Conservation (phyloP, 2,888 invertebrate species). For the Eristalis intricaria region DNA sequence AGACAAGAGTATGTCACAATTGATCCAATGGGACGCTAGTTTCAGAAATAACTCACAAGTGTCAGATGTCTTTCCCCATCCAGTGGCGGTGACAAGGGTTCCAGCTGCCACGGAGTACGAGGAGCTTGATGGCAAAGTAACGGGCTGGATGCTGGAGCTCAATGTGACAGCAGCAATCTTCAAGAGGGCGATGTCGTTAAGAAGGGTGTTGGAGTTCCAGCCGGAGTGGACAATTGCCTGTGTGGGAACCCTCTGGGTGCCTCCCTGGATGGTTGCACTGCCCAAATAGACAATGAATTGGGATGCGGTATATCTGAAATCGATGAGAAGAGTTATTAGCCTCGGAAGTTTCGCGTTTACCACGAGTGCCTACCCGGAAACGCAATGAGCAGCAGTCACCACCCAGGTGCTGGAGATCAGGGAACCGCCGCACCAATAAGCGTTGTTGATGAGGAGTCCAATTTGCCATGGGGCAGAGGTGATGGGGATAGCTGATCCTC, state of each 20-base stretch:
- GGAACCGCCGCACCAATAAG: constrained; percentile 74
- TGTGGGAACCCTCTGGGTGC: background rate
- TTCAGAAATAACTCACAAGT: background rate
- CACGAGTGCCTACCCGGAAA: background rate
- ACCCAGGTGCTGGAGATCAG: constrained; percentile 73
- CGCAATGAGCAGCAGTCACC: constrained; percentile 76
- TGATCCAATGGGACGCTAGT: background rate
- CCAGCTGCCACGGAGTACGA: constrained; percentile 3
- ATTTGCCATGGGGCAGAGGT: constrained; percentile 36
- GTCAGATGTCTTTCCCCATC: constrained; percentile 39
- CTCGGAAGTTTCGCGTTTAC: background rate
- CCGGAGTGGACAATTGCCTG: constrained; percentile 8
- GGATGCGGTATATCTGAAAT: background rate
- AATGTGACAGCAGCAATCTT: constrained; percentile 13
- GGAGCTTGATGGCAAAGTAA: background rate
- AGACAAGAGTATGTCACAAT: background rate
- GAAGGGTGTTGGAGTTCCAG: constrained; percentile 10
- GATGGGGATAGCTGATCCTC: constrained; percentile 10
- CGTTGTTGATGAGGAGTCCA: constrained; percentile 22
- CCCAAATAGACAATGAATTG: background rate
- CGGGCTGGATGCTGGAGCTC: background rate
- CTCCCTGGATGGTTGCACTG: background rate
- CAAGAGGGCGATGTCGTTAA: constrained; percentile 29
- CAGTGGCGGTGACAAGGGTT: constrained; percentile 16
- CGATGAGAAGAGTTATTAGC: background rate